A percentile compares a stretch with the other conserved stretches of the same genome.
phyloP scores from a whole-genome alignment of 2,113 vertebrate species.

The Spea bombifrons region DNA sequence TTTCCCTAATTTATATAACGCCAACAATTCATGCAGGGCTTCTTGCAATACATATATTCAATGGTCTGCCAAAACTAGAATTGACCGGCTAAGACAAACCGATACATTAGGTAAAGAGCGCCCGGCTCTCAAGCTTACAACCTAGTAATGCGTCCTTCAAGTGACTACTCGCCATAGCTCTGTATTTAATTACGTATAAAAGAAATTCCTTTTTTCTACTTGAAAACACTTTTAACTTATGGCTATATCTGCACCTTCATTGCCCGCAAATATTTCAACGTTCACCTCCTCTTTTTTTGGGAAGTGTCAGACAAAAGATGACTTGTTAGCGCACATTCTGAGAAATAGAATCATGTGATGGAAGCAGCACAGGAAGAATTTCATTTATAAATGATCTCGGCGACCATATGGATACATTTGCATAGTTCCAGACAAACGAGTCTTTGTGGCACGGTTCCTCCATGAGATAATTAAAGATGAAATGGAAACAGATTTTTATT shows the following conservation, averaged over 20 bases:
- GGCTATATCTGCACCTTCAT: background rate
- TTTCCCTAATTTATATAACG: no score
- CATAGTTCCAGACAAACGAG: conserved; percentile 37
- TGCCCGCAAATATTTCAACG: background rate
- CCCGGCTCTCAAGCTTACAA: no score
- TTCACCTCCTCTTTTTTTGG: conserved; percentile 36
- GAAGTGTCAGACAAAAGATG: conserved; percentile 36
- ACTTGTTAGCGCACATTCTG: conserved; percentile 32
- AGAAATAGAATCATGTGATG: conserved; percentile 18
- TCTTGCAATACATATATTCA: no score
- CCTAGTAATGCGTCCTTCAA: no score
- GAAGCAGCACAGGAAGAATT: conserved; percentile 32
- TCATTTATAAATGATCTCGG: conserved; percentile 24
- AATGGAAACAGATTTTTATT: conserved; percentile 26
- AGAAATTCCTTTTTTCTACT: no score
- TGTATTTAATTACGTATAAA: no score
- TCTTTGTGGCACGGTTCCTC: conserved; percentile 31
- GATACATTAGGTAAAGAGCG: no score
- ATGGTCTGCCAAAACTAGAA: no score
- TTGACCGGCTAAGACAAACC: no score
- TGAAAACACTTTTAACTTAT: no score
- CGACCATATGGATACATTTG: conserved; percentile 39
- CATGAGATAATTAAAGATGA: conserved; percentile 40
- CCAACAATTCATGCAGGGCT: no score
- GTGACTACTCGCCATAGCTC: no score